phyloP scores from a whole-genome alignment of 2,797 vertebrate genomes.

The Acanthurus leucopareius region DNA sequence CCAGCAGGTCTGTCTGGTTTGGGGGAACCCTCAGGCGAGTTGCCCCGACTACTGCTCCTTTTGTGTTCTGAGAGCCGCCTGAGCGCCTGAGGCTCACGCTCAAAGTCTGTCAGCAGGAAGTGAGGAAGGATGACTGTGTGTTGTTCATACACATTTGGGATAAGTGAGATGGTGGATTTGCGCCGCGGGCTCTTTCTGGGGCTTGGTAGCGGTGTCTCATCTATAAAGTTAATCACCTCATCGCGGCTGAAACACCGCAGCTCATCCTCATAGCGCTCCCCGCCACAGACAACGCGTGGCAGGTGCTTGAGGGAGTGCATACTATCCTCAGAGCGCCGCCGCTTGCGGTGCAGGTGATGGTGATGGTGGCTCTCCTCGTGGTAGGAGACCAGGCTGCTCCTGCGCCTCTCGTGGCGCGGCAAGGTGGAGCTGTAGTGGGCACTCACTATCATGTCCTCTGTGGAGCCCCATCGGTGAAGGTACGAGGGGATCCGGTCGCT shows the following conservation, averaged over 20 bases:
- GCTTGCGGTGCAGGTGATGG: constrained; percentile 84
- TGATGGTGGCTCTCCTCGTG: constrained; percentile 86
- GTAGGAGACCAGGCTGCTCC: constrained; percentile 87
- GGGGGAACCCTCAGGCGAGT: constrained; percentile 66
- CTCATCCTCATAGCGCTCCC: constrained; percentile 82
- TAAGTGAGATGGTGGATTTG: constrained; percentile 84
- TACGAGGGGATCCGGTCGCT: constrained; percentile 89
- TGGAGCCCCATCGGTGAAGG: constrained; percentile 92
- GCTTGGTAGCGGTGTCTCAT: constrained; percentile 87
- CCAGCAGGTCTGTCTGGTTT: constrained; percentile 62
- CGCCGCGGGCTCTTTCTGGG: constrained; percentile 86
- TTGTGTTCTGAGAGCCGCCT: constrained; percentile 81
- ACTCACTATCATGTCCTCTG: constrained; percentile 89
- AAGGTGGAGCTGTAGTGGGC: constrained; percentile 88
- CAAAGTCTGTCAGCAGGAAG: constrained; percentile 91
- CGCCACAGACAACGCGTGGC: constrained; percentile 77
- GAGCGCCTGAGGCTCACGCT: constrained; percentile 89
- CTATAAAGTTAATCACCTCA: constrained; percentile 89
- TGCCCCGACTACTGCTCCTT: constrained; percentile 66
- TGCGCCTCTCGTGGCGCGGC: constrained; percentile 85
- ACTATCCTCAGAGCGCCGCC: constrained; percentile 90
- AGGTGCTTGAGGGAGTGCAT: constrained; percentile 85
- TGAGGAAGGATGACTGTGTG: constrained; percentile 79
- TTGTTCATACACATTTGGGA: constrained; percentile 84
- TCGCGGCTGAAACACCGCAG: constrained; percentile 89